These are phyloP conservation scores for Apocheima hispidaria DNA, from an alignment of 2,888 invertebrate genomes.

Conservation along the genomic window DNA sequence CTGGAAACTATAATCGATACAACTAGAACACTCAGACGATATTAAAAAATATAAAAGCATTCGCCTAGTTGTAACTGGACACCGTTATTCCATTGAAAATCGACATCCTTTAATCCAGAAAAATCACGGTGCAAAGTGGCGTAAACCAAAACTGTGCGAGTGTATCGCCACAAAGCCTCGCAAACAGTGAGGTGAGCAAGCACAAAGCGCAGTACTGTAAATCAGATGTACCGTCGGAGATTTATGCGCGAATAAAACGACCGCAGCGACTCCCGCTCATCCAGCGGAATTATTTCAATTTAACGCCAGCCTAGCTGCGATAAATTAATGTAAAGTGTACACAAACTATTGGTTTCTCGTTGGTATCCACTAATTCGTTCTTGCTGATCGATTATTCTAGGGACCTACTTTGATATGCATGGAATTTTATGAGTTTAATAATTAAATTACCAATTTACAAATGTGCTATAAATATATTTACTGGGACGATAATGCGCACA, in stretches of 20 bases:
- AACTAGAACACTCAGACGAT: background rate
- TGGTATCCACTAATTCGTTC: conserved; percentile 66
- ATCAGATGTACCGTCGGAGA: conserved; percentile 74
- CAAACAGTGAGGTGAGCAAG: conserved; percentile 66
- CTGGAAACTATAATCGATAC: background rate
- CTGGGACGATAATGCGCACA: too few species aligned
- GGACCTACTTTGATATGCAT: background rate
- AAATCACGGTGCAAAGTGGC: conserved; percentile 50
- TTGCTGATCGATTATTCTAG: conserved; percentile 51
- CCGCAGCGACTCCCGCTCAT: conserved; percentile 65
- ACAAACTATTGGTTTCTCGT: conserved; percentile 58
- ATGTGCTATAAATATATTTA: too few species aligned
- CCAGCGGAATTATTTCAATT: conserved; percentile 78
- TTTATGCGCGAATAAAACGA: conserved; percentile 77
- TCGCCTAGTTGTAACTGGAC: too few species aligned
- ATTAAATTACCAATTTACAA: background rate
- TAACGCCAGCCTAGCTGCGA: conserved; percentile 63
- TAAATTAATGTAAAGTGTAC: conserved; percentile 65
- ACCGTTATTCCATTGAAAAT: background rate
- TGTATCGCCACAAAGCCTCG: conserved; percentile 61
- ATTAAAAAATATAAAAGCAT: background rate
- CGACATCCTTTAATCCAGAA: conserved; percentile 33
- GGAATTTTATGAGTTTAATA: background rate
- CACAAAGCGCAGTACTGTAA: conserved; percentile 75
- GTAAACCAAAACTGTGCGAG: conserved; percentile 55